These are phyloP conservation scores for Scyliorhinus canicula DNA, from an alignment of 2,797 vertebrate species.

Conservation along the genomic window DNA sequence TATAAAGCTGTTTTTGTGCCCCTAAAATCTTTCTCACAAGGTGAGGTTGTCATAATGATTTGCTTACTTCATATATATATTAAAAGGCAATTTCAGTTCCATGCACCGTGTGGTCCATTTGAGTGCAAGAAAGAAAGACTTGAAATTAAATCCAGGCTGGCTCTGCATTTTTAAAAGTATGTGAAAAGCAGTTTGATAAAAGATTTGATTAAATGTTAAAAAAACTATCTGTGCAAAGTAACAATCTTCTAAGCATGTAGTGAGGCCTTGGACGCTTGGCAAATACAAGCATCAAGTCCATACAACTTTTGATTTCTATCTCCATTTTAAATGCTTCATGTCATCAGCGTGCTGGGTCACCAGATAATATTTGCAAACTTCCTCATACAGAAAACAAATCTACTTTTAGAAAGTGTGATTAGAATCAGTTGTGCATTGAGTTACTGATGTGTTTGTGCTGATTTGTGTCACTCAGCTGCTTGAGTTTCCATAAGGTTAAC, in stretches of 20 bases:
- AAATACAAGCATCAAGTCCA: background rate
- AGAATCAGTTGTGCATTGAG: slow-evolving; percentile 5
- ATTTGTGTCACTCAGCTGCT: background rate
- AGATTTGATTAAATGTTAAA: background rate
- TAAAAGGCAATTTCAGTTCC: background rate
- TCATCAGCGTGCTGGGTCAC: background rate
- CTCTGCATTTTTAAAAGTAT: background rate
- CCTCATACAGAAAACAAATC: slow-evolving; percentile 3
- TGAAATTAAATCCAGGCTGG: background rate
- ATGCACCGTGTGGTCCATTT: background rate
- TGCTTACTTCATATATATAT: background rate
- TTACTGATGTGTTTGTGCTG: background rate
- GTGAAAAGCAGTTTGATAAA: background rate
- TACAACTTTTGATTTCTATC: background rate
- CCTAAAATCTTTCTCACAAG: background rate
- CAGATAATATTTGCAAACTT: slow-evolving; percentile 14
- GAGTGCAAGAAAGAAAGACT: background rate
- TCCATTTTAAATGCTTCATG: slow-evolving; percentile 9
- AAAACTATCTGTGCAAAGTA: background rate
- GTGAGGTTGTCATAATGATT: background rate
- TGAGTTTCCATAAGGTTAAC: background rate
- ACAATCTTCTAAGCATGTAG: background rate
- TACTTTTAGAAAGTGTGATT: slow-evolving; percentile 8
- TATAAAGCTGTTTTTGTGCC: background rate
- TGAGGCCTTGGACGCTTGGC: background rate